Evolutionary conservation across 2,797 vertebrate genomes (phyloP).

Genomic region (Bradypodion pumilum): DNA sequence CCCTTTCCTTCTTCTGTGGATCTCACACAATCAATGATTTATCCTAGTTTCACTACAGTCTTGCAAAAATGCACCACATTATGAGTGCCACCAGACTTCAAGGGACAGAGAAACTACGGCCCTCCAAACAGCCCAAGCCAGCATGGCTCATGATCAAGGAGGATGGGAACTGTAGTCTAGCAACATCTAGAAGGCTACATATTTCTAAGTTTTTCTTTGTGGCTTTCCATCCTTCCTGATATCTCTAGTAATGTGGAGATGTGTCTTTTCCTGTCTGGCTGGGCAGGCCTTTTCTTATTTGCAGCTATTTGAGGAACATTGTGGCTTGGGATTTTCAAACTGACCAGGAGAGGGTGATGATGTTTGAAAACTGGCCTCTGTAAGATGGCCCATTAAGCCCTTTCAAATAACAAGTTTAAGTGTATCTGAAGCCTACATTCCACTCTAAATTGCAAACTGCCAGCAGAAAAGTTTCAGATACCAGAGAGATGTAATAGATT

Average conservation of each 20-base stretch:
- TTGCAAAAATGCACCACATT: neutral
- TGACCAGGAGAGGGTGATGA: neutral
- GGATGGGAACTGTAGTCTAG: neutral
- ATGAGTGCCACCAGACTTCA: neutral
- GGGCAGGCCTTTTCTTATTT: neutral
- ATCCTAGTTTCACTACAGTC: neutral
- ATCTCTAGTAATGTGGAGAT: neutral
- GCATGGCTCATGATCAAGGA: neutral
- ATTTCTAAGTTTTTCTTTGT: neutral
- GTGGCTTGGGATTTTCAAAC: neutral
- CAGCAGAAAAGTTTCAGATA: neutral
- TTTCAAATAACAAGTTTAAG: neutral
- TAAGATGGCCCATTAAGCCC: neutral
- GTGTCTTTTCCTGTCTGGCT: neutral
- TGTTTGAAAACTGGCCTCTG: neutral
- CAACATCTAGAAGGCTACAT: neutral
- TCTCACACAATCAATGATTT: neutral
- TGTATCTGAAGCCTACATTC: neutral
- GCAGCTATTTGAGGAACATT: neutral
- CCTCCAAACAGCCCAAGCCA: neutral
- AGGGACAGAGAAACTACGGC: neutral
- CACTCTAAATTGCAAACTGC: neutral
- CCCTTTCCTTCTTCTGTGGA: neutral
- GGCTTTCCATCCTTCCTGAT: neutral
- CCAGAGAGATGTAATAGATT: neutral